These are phyloP conservation scores for Heliconius sara DNA, from an alignment of 2,888 invertebrate species.

Conservation along the genomic window DNA sequence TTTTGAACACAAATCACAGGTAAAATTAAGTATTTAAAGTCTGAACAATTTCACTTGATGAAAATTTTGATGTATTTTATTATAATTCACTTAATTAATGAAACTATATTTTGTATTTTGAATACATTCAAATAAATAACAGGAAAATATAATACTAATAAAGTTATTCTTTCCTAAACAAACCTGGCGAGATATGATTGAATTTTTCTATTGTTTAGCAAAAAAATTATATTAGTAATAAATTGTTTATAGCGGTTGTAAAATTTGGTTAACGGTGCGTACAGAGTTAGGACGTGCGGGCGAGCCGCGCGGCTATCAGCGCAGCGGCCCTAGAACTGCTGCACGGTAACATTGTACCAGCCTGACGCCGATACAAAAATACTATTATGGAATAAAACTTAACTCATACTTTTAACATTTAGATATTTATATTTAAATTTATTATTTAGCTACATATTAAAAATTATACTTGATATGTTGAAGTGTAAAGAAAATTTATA, in stretches of 20 bases:
- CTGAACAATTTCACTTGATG: slow-evolving; percentile 15
- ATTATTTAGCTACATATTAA: too few species aligned
- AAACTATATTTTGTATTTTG: background rate
- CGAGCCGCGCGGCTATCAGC: slow-evolving; percentile 59
- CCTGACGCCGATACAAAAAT: slow-evolving; percentile 12
- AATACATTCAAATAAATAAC: background rate
- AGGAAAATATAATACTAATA: slow-evolving; percentile 9
- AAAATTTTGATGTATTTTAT: background rate
- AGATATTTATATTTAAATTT: background rate
- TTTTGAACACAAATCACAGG: slow-evolving; percentile 37
- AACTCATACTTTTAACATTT: background rate
- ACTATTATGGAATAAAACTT: background rate
- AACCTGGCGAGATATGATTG: background rate
- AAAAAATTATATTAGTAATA: slow-evolving; percentile 53
- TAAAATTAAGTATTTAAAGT: slow-evolving; percentile 9
- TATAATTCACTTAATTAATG: background rate
- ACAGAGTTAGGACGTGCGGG: slow-evolving; percentile 61
- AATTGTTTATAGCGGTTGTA: slow-evolving; percentile 66
- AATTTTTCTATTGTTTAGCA: slow-evolving; percentile 13
- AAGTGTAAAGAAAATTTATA: too few species aligned
- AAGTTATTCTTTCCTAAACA: background rate
- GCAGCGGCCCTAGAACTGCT: slow-evolving; percentile 69
- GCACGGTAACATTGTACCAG: slow-evolving; percentile 52
- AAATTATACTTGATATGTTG: too few species aligned
- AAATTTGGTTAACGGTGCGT: slow-evolving; percentile 70